These are phyloP conservation scores for Amblyjoppa fuscipennis DNA, from an alignment of 2,888 invertebrate species.

Conservation along the genomic window DNA sequence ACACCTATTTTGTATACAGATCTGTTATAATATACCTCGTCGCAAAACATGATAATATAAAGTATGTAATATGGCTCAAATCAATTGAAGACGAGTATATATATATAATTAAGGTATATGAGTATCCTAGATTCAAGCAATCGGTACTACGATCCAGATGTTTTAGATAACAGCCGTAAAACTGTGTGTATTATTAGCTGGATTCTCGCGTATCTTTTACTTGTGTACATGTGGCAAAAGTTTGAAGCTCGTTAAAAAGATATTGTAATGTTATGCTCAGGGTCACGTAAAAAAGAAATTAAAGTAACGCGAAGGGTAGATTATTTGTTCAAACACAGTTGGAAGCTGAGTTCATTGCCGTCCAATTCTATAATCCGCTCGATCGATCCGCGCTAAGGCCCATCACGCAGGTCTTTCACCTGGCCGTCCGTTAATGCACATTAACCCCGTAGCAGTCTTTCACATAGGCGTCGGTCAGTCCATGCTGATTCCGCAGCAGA, in stretches of 20 bases:
- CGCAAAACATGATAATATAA: constrained; percentile 41
- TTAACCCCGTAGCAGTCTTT: background rate
- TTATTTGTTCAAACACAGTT: constrained; percentile 1
- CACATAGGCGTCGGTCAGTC: background rate
- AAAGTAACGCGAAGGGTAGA: constrained; percentile 10
- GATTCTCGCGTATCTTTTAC: constrained; percentile 32
- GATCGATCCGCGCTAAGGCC: background rate
- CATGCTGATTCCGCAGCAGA: background rate
- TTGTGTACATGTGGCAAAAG: constrained; percentile 40
- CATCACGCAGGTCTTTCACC: background rate
- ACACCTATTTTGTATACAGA: constrained; percentile 32
- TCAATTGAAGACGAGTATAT: constrained; percentile 42
- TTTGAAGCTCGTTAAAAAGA: constrained; percentile 11
- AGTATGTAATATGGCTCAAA: constrained; percentile 43
- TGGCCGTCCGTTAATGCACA: background rate
- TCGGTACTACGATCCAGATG: constrained; percentile 16
- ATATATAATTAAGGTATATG: constrained; percentile 19
- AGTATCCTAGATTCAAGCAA: constrained; percentile 41
- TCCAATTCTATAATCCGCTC: background rate
- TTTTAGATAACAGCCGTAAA: constrained; percentile 21
- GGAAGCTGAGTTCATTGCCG: constrained; percentile 8
- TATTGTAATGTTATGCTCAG: constrained; percentile 10
- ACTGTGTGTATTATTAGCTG: constrained; percentile 11
- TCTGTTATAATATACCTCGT: constrained; percentile 28
- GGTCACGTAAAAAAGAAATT: constrained; percentile 7